Conservation (phyloP, 2,797 vertebrate genomes). For the Acropternis orthonyx region DNA sequence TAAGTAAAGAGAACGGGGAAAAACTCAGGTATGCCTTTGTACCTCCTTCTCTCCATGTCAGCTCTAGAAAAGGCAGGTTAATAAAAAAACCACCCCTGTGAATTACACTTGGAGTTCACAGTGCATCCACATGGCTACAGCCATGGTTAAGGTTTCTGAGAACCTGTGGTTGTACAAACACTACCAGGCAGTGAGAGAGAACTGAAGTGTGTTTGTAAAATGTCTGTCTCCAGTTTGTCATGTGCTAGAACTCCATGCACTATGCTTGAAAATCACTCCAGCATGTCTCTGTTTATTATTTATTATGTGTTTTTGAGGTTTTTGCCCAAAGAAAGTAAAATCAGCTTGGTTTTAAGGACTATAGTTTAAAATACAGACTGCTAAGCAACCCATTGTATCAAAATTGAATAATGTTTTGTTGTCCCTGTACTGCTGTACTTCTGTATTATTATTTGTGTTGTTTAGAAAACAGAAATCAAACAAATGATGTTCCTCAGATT, state of each 20-base stretch:
- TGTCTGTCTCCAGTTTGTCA: not conserved
- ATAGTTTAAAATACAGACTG: not conserved
- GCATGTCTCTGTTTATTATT: not conserved
- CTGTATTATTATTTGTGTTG: conserved; percentile 20
- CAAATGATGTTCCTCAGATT: conserved; percentile 72
- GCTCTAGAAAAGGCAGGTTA: not conserved
- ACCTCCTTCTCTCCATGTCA: not conserved
- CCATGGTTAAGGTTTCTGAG: not conserved
- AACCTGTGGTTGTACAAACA: not conserved
- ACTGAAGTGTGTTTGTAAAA: not conserved
- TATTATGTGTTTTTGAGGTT: not conserved
- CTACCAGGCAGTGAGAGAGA: not conserved
- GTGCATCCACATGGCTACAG: not conserved
- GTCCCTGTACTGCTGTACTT: not conserved
- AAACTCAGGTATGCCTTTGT: not conserved
- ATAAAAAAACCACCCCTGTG: not conserved
- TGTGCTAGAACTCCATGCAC: not conserved
- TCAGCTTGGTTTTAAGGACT: not conserved
- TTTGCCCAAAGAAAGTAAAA: not conserved
- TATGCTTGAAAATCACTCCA: not conserved
- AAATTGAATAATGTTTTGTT: not conserved
- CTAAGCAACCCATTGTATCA: not conserved
- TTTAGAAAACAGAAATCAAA: conserved; percentile 50
- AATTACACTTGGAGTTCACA: not conserved
- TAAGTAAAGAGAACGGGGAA: not conserved